Evolutionary conservation across 2,888 invertebrate species (phyloP).

Genomic region (Dichetophora obliterata): DNA sequence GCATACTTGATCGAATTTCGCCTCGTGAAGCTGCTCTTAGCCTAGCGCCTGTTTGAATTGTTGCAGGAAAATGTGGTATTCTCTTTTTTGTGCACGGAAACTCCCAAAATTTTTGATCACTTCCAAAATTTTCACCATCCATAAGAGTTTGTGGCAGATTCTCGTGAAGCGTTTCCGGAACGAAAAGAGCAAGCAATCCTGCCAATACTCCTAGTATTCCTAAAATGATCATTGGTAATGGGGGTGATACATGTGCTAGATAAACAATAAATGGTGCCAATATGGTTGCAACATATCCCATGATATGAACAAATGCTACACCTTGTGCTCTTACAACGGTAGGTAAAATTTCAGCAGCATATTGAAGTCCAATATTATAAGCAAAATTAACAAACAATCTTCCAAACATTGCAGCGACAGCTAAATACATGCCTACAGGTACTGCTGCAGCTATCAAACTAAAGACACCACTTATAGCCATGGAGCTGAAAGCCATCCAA

Average conservation of each 20-base stretch:
- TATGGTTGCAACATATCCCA: slow-evolving; percentile 88
- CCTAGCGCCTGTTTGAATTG: slow-evolving; percentile 71
- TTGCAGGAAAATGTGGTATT: slow-evolving; percentile 62
- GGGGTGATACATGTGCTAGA: slow-evolving; percentile 78
- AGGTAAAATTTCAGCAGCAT: slow-evolving; percentile 88
- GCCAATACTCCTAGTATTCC: slow-evolving; percentile 82
- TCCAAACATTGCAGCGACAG: slow-evolving; percentile 83
- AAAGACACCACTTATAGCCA: slow-evolving; percentile 84
- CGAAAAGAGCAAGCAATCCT: slow-evolving; percentile 81
- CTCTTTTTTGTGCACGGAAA: slow-evolving; percentile 81
- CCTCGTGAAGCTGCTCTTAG: slow-evolving; percentile 75
- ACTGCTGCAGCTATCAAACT: slow-evolving; percentile 82
- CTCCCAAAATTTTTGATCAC: slow-evolving; percentile 84
- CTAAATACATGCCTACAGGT: slow-evolving; percentile 78
- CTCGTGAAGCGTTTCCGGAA: slow-evolving; percentile 88
- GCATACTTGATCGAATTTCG: slow-evolving; percentile 75
- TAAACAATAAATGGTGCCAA: slow-evolving; percentile 88
- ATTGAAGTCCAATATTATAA: slow-evolving; percentile 91
- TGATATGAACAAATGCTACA: slow-evolving; percentile 86
- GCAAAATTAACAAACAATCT: slow-evolving; percentile 91
- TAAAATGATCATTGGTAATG: slow-evolving; percentile 82
- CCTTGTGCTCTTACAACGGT: slow-evolving; percentile 91
- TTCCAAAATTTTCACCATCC: slow-evolving; percentile 89
- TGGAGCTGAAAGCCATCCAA: slow-evolving; percentile 86
- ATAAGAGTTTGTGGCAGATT: slow-evolving; percentile 88